Conservation (phyloP, 2,888 invertebrate genomes). For the Hirtodrosophila histrioides region DNA sequence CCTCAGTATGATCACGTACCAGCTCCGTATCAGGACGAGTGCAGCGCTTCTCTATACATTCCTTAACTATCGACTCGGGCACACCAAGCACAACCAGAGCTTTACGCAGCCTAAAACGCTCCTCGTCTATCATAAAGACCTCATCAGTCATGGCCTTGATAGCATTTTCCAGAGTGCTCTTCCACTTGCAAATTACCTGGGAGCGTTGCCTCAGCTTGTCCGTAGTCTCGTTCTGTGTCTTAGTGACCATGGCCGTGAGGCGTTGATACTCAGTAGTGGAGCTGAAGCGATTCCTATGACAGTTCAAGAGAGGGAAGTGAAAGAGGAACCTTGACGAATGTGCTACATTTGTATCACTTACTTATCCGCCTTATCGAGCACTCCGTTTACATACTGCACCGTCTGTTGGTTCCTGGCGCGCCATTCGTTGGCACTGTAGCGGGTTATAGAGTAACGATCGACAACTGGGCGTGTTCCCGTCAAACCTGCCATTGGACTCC, state of each 20-base stretch:
- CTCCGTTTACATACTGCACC: slow-evolving; percentile 84
- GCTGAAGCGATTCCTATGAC: slow-evolving; percentile 86
- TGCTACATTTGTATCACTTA: slow-evolving; percentile 50
- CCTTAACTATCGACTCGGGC: slow-evolving; percentile 90
- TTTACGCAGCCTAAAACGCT: slow-evolving; percentile 88
- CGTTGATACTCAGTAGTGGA: slow-evolving; percentile 88
- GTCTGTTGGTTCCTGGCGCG: slow-evolving; percentile 86
- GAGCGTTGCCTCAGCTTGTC: slow-evolving; percentile 88
- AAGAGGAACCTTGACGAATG: background rate
- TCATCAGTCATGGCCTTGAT: slow-evolving; percentile 89
- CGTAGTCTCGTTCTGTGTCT: slow-evolving; percentile 88
- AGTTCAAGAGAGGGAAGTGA: background rate
- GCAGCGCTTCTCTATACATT: slow-evolving; percentile 90
- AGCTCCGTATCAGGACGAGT: slow-evolving; percentile 90
- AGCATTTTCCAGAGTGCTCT: slow-evolving; percentile 89
- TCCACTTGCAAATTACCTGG: slow-evolving; percentile 90
- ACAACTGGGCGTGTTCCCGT: slow-evolving; percentile 91
- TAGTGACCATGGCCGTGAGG: slow-evolving; percentile 88
- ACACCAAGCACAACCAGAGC: slow-evolving; percentile 88
- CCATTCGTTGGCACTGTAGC: slow-evolving; percentile 91
- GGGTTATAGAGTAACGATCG: slow-evolving; percentile 90
- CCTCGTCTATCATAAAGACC: slow-evolving; percentile 88
- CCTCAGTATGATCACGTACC: slow-evolving; percentile 90
- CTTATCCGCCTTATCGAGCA: slow-evolving; percentile 86
- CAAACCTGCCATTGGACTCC: slow-evolving; percentile 88